phyloP scores from a whole-genome alignment of 2,113 vertebrate genomes.

The Trinectes maculatus region DNA sequence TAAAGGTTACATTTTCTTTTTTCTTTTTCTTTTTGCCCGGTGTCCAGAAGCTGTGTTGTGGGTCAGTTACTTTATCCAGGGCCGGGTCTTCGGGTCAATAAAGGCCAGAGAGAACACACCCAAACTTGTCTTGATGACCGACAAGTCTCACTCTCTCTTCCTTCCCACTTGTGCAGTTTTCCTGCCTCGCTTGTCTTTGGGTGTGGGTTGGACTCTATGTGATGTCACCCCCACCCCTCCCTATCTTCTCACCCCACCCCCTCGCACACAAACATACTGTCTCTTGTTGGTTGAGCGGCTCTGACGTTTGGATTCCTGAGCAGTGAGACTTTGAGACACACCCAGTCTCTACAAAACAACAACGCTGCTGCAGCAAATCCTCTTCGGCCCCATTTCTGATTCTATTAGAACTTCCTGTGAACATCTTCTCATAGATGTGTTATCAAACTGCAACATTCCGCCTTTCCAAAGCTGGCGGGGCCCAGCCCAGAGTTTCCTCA shows the following conservation, averaged over 20 bases:
- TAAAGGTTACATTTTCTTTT: not conserved
- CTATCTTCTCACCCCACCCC: conserved; percentile 11
- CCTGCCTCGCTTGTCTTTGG: conserved; percentile 19
- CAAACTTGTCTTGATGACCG: not conserved
- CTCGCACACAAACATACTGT: not conserved
- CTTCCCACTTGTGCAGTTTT: not conserved
- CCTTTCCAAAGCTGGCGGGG: not conserved
- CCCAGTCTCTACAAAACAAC: conserved; percentile 63
- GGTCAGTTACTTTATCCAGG: conserved; percentile 15
- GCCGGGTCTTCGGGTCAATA: not conserved
- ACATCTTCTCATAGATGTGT: not conserved
- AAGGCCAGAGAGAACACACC: not conserved
- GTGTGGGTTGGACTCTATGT: conserved; percentile 43
- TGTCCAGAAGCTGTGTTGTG: conserved; percentile 35
- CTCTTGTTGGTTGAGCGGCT: conserved; percentile 50
- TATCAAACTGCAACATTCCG: conserved; percentile 19
- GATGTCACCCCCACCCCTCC: conserved; percentile 25
- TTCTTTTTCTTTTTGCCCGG: conserved; percentile 25
- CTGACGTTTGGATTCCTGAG: conserved; percentile 77
- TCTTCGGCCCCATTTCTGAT: conserved; percentile 1
- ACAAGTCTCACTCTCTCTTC: not conserved
- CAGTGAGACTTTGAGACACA: conserved; percentile 76
- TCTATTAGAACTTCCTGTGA: not conserved
- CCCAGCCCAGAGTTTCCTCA: conserved; percentile 43
- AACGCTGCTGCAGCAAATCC: conserved; percentile 24